phyloP scores from a whole-genome alignment of 1,140 invertebrate genomes.

The Zaprionus capensis region DNA sequence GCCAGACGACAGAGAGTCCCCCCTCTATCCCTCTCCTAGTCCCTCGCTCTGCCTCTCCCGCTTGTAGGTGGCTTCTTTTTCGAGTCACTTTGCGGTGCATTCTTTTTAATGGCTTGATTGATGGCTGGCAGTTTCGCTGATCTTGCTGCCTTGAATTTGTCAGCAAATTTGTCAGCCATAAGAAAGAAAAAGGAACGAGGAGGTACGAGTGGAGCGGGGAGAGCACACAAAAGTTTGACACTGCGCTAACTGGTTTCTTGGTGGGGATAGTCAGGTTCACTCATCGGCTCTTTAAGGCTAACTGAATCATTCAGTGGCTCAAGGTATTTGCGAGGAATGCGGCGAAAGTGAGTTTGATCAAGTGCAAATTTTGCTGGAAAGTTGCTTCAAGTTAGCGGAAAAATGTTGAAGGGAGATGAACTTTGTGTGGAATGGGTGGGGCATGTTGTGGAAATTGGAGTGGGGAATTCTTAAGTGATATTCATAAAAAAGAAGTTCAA shows the following conservation, averaged over 20 bases:
- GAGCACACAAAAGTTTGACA: slow-evolving; percentile 49
- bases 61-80: slow-evolving; percentile 67
- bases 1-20: slow-evolving; percentile 34
- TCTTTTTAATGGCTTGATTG: slow-evolving; percentile 82
- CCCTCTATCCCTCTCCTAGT: slow-evolving; percentile 2
- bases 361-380: slow-evolving; percentile 47
- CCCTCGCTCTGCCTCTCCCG: slow-evolving; percentile 3
- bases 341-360: slow-evolving; percentile 59
- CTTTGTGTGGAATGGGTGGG: background rate
- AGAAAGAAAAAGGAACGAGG: slow-evolving; percentile 4
- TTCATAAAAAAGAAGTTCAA: background rate
- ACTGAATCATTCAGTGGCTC: slow-evolving; percentile 69
- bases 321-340: slow-evolving; percentile 64
- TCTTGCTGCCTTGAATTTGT: slow-evolving; percentile 78
- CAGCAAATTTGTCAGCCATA: slow-evolving; percentile 76
- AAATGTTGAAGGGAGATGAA: slow-evolving; percentile 2
- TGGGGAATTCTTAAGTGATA: fast-evolving
- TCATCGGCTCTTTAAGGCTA: slow-evolving; percentile 57
- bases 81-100: slow-evolving; percentile 77
- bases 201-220: background rate
- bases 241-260: slow-evolving; percentile 61
- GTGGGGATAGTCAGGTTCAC: slow-evolving; percentile 1
- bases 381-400: slow-evolving; percentile 24
- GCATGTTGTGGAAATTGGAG: background rate
- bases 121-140: slow-evolving; percentile 73